phyloP scores from a whole-genome alignment of 1,140 invertebrate genomes.

The Theocolax elegans region DNA sequence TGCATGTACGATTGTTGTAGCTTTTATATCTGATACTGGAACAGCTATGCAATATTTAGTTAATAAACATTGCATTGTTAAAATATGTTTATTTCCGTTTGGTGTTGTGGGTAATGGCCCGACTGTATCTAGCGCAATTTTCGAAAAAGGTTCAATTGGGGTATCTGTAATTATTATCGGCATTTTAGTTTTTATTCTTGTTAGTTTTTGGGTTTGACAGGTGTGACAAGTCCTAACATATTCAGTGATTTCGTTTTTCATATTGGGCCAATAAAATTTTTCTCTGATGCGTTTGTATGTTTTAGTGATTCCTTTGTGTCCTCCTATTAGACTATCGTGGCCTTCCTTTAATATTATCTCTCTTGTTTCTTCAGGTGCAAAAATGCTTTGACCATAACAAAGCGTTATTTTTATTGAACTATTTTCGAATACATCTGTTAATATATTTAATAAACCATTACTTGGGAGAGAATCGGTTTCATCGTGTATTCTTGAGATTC shows the following conservation, averaged over 20 bases:
- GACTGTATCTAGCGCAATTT: constrained; percentile 20
- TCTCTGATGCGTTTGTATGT: no score
- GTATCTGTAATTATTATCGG: constrained; percentile 40
- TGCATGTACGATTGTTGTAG: not conserved
- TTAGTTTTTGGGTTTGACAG: constrained; percentile 20
- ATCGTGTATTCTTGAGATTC: no score
- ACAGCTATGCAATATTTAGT: constrained; percentile 47
- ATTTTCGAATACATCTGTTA: no score
- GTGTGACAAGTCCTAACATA: constrained; percentile 34
- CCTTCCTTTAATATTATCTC: no score
- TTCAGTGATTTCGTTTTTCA: constrained; percentile 39
- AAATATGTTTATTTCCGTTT: constrained; percentile 44
- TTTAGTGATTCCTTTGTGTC: no score
- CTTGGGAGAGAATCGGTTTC: no score
- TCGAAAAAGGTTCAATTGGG: not conserved
- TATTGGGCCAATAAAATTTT: constrained; percentile 30
- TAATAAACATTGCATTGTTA: constrained; percentile 54
- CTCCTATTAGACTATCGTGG: no score
- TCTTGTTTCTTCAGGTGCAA: no score
- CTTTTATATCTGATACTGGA: constrained; percentile 15
- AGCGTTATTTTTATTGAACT: no score
- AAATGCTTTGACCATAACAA: no score
- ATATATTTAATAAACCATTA: no score
- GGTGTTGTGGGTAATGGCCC: constrained; percentile 47
- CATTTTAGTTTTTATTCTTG: not conserved